A percentile compares a stretch with the other conserved stretches of the same genome.
These are phyloP conservation scores for Laticauda laticaudata DNA, from an alignment of 2,113 vertebrate genomes.

Conservation along the genomic window DNA sequence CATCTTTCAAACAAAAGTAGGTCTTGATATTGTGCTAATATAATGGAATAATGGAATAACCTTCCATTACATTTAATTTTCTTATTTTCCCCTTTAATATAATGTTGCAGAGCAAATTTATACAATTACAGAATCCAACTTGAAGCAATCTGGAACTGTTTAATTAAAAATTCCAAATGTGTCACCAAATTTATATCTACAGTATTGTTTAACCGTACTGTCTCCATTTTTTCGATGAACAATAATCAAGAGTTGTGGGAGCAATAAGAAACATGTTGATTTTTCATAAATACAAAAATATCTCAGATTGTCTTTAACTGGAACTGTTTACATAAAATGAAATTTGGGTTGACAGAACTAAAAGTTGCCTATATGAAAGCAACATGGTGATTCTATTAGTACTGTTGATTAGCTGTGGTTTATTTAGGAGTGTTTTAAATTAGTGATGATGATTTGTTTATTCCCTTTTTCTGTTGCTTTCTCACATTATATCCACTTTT, in stretches of 20 bases:
- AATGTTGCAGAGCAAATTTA: background rate
- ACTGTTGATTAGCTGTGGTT: background rate
- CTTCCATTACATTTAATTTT: constrained; percentile 34
- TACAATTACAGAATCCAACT: background rate
- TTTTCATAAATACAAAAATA: background rate
- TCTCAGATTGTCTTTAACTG: background rate
- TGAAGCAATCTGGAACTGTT: background rate
- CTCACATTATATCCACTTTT: too few relatives aligned
- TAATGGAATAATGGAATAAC: constrained; percentile 17
- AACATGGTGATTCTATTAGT: background rate
- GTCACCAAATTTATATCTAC: background rate
- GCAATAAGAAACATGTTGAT: background rate
- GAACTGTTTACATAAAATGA: background rate
- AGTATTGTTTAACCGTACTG: background rate
- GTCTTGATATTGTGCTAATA: background rate
- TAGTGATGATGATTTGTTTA: background rate
- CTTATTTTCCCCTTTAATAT: background rate
- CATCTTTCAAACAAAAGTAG: background rate
- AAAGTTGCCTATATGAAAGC: background rate
- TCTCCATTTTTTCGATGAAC: background rate
- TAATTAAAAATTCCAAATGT: background rate
- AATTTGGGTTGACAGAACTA: background rate
- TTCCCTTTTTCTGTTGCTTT: too few relatives aligned
- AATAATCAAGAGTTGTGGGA: background rate
- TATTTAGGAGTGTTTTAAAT: background rate